Base-by-base conservation (phyloP, 1,140 invertebrate genomes). In the Atta colombica region DNA sequence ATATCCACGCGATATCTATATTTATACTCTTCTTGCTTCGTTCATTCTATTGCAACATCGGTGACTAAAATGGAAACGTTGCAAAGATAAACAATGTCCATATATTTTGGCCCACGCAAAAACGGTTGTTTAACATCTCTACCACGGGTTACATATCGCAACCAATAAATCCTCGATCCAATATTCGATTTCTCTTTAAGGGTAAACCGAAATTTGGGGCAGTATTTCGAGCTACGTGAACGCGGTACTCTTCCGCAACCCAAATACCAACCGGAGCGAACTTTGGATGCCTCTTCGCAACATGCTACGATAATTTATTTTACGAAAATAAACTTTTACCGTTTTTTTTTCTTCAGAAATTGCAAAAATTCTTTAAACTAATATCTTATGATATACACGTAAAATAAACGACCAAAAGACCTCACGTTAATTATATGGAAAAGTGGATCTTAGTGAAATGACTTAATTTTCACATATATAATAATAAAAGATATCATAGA, bases 261-360 rank as follows among this genome's bases (percentile, higher is more conserved):
- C 87, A 84, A 88, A 88, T 84, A 88, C 77, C 60, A 88, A 88
- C 66, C 77, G 75, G 61, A 31, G 53, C 60, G n/a, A 5, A 61
- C 65, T 86, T 69, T 6, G 35, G n/a, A 21, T 39, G 49, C 75
- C 61, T 89, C 55, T 65, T 89, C 78, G 60, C 58, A 55, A 77
- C 78, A 69, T 55, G 8, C 71, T 35, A 51, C 6, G 65, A 78
- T 65, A 18, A 65, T 66, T 77, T 25, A 63, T 77, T 61, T 66
- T 66, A 78, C 21, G 6, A 31, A 49, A 63, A 78, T 65, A 18
- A 45, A 28, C 3, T 49, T 49, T 72, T 58, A n/a, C 14, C 3
- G 1, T 0, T 35, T 35, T 35, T 31, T 35, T 21, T 28, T 3
- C 12, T 72, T 71, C 31, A 35, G 2, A 53, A 53, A 35, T 80